These are phyloP conservation scores for Plagodis dolabraria DNA, from an alignment of 2,888 invertebrate species.

Conservation along the genomic window DNA sequence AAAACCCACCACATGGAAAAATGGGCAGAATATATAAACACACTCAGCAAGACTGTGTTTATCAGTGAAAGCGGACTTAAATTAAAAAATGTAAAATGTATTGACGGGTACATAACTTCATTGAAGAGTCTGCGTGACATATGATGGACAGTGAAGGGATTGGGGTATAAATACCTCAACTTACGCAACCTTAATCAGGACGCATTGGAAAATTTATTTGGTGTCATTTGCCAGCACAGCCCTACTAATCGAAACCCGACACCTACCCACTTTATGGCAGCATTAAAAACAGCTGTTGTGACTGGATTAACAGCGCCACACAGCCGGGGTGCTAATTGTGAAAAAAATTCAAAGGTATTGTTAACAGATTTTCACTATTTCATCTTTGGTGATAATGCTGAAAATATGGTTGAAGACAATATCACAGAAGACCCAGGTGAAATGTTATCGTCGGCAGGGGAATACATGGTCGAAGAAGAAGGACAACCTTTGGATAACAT, in stretches of 20 bases:
- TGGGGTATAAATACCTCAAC: slow-evolving; percentile 2
- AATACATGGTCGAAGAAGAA: no score
- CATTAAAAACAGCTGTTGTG: slow-evolving; percentile 2
- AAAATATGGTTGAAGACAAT: no score
- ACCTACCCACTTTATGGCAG: background rate
- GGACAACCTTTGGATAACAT: no score
- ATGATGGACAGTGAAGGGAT: background rate
- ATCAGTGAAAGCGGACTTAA: no score
- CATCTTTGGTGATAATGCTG: background rate
- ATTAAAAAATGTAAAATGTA: background rate
- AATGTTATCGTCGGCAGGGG: no score
- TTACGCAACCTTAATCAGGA: slow-evolving; percentile 1
- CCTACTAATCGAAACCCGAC: slow-evolving; percentile 12
- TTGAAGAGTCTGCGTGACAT: slow-evolving; percentile 2
- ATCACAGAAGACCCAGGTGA: no score
- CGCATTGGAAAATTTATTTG: slow-evolving; percentile 7
- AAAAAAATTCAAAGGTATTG: background rate
- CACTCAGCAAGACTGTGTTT: no score
- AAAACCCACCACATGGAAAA: background rate
- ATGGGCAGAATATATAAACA: background rate
- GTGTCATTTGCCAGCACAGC: slow-evolving; percentile 5
- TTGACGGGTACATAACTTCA: background rate
- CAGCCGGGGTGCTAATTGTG: slow-evolving; percentile 3
- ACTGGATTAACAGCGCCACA: slow-evolving; percentile 1
- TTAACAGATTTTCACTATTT: slow-evolving; percentile 1